Evolutionary conservation across 1,140 invertebrate species (phyloP).

Genomic region (Drosophila carrolli): DNA sequence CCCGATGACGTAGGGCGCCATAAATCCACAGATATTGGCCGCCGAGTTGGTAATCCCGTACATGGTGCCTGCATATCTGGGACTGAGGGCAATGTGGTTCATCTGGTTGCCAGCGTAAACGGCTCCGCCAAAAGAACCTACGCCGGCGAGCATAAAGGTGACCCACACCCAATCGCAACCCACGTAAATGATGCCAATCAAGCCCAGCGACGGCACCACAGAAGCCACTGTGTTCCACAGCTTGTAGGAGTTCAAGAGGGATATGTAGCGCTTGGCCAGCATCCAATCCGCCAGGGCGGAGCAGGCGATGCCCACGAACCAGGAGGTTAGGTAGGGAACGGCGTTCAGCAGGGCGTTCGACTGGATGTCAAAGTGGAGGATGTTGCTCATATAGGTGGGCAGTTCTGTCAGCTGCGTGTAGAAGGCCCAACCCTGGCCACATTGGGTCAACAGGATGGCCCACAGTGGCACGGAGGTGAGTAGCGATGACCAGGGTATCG

Average conservation of each 20-base stretch:
- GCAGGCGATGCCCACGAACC: constrained; percentile 89
- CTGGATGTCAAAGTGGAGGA: constrained; percentile 95
- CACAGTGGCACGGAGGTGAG: constrained; percentile 93
- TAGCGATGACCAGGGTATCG: constrained; percentile 91
- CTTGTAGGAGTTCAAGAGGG: constrained; percentile 89
- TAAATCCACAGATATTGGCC: constrained; percentile 93
- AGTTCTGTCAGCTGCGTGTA: constrained; percentile 97
- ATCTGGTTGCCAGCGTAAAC: constrained; percentile 92
- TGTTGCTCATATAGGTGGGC: constrained; percentile 97
- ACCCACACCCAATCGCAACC: constrained; percentile 90
- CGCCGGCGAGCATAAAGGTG: constrained; percentile 89
- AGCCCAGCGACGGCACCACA: constrained; percentile 89
- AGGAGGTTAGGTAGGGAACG: constrained; percentile 90
- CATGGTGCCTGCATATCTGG: constrained; percentile 93
- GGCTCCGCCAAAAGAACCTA: constrained; percentile 90
- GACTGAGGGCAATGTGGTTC: constrained; percentile 95
- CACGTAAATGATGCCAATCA: constrained; percentile 91
- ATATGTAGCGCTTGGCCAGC: constrained; percentile 87
- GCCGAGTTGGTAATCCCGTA: constrained; percentile 95
- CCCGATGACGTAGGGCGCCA: constrained; percentile 93
- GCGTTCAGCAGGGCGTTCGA: constrained; percentile 92
- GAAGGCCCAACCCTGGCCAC: constrained; percentile 97
- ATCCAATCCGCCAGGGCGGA: constrained; percentile 90
- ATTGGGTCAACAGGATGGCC: constrained; percentile 94
- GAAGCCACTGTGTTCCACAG: constrained; percentile 91